Base-by-base conservation (phyloP, 2,888 invertebrate species). In the Cordylochernes scorpioides region DNA sequence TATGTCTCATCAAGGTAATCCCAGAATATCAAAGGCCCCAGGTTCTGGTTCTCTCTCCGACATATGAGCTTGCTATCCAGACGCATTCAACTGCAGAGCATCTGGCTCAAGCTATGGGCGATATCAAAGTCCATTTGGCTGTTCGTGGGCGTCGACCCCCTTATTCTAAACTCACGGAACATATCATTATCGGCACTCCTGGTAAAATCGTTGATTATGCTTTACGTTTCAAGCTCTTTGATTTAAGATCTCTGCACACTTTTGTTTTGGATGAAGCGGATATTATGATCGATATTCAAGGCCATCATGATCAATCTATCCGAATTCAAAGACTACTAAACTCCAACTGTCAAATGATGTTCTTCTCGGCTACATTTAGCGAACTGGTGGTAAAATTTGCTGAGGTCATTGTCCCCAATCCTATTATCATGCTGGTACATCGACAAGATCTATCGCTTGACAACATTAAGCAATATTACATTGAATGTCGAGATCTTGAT, bases 261-360 rank as follows among this genome's bases (percentile, higher is more conserved):
- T 91, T 97, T 59, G 91, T 94, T 8, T 57, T 99, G 42, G 97
- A 99, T 53, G 97, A 99, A 58, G 97, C 97, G 4, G 97, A 97
- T 60, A 84, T 97, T 2, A 97, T 97, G 94, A 94, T 97, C 45
- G 80, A 78, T 12, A 74, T 82, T 14, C 91, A 94, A 57, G 94
- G 94, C 2, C 91, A 94, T 57, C 82, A 84, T 51, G 91, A 94
- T 53, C 84, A 86, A 49, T 86, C 86, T 44, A 75, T 88, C 42
- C 65, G 80, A 32, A 84, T 97, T 45, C 84, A 91, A 51, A 84
- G 80, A 51, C 59, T 61, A 41, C 0, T 97, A 91, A 52, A 78
- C 75, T 38, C 63, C 67, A 39, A 68, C 72, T 15, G 84, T 97
- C 97, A 97, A 56, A 84, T 88, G 72, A 71, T 99, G 69, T 73